Base-by-base conservation (phyloP, 2,797 vertebrate species). In the Eulemur rubriventer region DNA sequence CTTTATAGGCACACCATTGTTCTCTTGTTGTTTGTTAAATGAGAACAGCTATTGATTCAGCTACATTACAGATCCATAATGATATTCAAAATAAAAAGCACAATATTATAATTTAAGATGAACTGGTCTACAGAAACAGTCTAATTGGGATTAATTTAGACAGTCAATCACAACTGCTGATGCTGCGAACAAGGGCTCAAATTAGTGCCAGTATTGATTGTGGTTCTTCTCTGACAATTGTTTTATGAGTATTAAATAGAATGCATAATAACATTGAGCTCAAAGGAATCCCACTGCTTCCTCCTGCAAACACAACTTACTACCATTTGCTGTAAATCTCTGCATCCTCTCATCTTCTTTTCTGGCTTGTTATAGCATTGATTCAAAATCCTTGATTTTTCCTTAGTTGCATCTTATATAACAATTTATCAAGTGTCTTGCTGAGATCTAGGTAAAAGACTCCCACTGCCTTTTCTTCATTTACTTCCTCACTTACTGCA, bases 381-480 rank as follows among this genome's bases (percentile, higher is more conserved):
- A 95, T 57, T 93, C 33, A 57, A 95, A 96, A 80, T 78, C 52
- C 69, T 89, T 89, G 35, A 73, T 76, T 95, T 96, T 84, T 73
- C 9, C 33, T 95, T 93, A 38, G 55, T 61, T 94, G 38, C 46
- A 92, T 94, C 38, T 69, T 88, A 18, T 50, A 59, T 48, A 73
- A 79, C 12, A 78, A 86, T 90, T 81, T 93, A 75, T 88, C 87
- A 96, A 84, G 41, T 57, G n/a, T 70, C 93, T 95, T 96, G 72
- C 93, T 96, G 89, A 95, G 55, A 82, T 95, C 12, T 17, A 95
- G 43, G 84, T 93, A 88, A 95, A 97, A 89, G 79, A 26, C 67
- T 92, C 72, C 89, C 55, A 87, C 52, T 55, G 43, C 2, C n/a
- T 81, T 65, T 85, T 30, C 30, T 28, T 94, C 83, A 75, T 90